phyloP scores from a whole-genome alignment of 2,888 invertebrate genomes.

The Aproaerema taeniolella region DNA sequence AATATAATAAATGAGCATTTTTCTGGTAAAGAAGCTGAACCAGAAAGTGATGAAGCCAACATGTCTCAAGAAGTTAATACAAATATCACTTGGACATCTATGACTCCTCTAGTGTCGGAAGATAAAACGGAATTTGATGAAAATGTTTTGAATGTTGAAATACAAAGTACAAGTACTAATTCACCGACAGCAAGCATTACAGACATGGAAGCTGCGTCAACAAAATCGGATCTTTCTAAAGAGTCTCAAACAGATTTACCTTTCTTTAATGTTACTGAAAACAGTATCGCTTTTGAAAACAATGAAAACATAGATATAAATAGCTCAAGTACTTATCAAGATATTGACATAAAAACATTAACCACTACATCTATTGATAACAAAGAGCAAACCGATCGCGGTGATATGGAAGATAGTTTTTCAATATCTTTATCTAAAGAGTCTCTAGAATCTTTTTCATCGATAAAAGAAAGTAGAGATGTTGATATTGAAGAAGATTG shows the following conservation, averaged over 20 bases:
- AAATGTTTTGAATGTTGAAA: background rate
- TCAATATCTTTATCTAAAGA: constrained; percentile 24
- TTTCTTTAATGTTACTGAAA: constrained; percentile 29
- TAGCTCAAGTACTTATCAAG: too few species aligned
- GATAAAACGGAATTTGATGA: background rate
- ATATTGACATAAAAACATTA: too few species aligned
- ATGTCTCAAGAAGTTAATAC: background rate
- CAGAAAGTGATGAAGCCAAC: background rate
- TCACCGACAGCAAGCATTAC: too few species aligned
- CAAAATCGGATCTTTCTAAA: constrained; percentile 27
- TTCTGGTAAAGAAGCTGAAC: constrained; percentile 2
- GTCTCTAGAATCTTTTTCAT: constrained; percentile 36
- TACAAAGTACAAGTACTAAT: too few species aligned
- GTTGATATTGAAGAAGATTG: constrained; percentile 24
- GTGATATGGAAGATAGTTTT: constrained; percentile 27
- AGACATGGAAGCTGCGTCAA: constrained; percentile 2
- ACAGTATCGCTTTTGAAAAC: constrained; percentile 17
- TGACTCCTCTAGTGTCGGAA: background rate
- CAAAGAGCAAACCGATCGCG: constrained; percentile 18
- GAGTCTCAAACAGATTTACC: constrained; percentile 39
- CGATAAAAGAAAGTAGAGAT: too few species aligned
- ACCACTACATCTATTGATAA: constrained; percentile 20
- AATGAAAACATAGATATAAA: constrained; percentile 31
- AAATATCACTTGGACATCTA: background rate
- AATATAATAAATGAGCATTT: background rate